Conservation (phyloP, 2,888 invertebrate species). For the Anarsia innoxiella region DNA sequence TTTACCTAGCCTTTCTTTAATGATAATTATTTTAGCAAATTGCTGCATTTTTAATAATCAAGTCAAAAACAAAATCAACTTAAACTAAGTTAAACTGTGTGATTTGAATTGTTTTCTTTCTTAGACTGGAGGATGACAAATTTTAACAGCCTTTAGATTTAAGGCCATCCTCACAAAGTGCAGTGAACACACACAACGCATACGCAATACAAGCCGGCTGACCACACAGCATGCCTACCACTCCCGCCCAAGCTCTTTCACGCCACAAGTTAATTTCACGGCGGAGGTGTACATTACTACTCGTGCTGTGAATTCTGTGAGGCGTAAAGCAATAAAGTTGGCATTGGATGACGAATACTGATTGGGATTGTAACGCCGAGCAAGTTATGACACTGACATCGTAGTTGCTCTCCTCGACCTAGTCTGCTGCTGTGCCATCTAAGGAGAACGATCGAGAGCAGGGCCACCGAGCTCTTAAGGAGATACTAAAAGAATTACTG, state of each 20-base stretch:
- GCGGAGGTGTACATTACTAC: slow-evolving; percentile 24
- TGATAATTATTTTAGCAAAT: too few relatives aligned
- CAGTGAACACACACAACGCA: slow-evolving; percentile 39
- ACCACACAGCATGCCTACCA: slow-evolving; percentile 48
- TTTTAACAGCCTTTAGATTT: slow-evolving; percentile 39
- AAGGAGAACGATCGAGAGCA: slow-evolving; percentile 73
- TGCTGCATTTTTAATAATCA: too few relatives aligned
- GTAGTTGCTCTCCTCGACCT: slow-evolving; percentile 72
- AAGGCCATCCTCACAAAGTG: slow-evolving; percentile 46
- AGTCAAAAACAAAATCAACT: too few relatives aligned
- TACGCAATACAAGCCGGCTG: slow-evolving; percentile 40
- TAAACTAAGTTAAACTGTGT: too few relatives aligned
- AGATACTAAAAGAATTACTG: too few relatives aligned
- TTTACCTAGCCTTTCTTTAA: too few relatives aligned
- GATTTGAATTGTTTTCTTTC: not conserved
- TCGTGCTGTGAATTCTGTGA: slow-evolving; percentile 9
- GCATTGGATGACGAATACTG: slow-evolving; percentile 34
- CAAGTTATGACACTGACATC: slow-evolving; percentile 65
- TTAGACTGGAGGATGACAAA: too few relatives aligned
- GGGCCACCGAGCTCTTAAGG: slow-evolving; percentile 66
- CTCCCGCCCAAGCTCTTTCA: slow-evolving; percentile 16
- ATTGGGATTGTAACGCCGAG: slow-evolving; percentile 33
- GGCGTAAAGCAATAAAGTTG: slow-evolving; percentile 21
- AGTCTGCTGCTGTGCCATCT: slow-evolving; percentile 71
- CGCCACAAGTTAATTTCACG: slow-evolving; percentile 12